These are phyloP conservation scores for Gallinago media DNA, from an alignment of 2,113 vertebrate genomes.

Conservation along the genomic window DNA sequence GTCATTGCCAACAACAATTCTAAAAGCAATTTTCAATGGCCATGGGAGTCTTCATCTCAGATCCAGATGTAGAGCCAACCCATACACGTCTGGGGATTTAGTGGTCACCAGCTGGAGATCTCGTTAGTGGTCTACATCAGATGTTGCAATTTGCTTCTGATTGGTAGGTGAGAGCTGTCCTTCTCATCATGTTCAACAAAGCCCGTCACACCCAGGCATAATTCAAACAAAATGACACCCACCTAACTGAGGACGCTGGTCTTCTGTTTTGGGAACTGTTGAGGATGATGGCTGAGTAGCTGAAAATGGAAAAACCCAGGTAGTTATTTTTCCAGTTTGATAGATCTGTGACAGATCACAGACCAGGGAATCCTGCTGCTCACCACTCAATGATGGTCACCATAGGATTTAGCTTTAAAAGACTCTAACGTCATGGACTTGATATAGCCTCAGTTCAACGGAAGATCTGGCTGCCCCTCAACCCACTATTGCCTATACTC, in stretches of 20 bases:
- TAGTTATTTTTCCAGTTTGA: background rate
- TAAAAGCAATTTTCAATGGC: background rate
- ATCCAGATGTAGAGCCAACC: background rate
- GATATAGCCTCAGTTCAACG: background rate
- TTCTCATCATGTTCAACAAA: background rate
- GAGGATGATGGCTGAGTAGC: conserved; percentile 84
- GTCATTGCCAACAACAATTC: background rate
- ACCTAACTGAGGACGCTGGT: conserved; percentile 89
- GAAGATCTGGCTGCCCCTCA: background rate
- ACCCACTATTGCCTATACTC: background rate
- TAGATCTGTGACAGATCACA: background rate
- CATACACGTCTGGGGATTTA: background rate
- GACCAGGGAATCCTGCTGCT: background rate
- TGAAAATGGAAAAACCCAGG: conserved; percentile 49
- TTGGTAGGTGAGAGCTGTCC: background rate
- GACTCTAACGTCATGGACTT: background rate
- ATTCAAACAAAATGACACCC: conserved; percentile 29
- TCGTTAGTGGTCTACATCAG: background rate
- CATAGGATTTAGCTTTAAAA: background rate
- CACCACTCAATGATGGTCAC: background rate
- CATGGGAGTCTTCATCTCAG: background rate
- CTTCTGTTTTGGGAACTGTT: conserved; percentile 88
- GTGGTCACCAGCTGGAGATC: background rate
- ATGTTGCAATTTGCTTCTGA: background rate
- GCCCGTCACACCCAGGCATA: background rate